Evolutionary conservation across 92 coral and sea anemone genomes (phyloP).

Genomic region (Palythoa heliodiscus): DNA sequence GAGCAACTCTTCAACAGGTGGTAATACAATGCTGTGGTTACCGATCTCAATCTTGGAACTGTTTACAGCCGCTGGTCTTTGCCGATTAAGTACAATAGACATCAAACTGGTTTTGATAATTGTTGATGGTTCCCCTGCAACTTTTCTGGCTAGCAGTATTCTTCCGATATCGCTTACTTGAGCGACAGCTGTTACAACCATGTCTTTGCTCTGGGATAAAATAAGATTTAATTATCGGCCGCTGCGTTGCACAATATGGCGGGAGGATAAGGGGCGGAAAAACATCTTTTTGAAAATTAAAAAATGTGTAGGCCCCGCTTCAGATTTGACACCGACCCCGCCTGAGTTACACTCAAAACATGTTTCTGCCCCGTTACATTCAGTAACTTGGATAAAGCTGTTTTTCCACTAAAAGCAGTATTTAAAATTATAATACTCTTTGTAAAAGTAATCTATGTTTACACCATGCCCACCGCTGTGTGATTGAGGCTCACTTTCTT

Average conservation of each 20-base stretch:
- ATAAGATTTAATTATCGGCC: background rate
- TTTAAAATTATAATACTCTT: no score
- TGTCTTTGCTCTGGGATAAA: slow-evolving; percentile 2
- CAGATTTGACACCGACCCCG: no score
- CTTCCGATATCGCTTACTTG: slow-evolving; percentile 26
- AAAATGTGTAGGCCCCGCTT: no score
- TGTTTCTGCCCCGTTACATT: no score
- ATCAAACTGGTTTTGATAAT: slow-evolving; percentile 2
- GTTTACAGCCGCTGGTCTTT: slow-evolving; percentile 2
- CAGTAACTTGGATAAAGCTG: no score
- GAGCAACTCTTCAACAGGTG: slow-evolving; percentile 22
- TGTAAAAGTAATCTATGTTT: no score
- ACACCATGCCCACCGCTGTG: no score
- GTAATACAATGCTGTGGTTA: slow-evolving; percentile 22
- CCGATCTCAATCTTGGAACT: slow-evolving; percentile 11
- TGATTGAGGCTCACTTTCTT: no score
- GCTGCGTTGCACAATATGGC: background rate
- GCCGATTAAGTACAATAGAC: slow-evolving; percentile 19
- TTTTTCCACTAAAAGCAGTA: no score
- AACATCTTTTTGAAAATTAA: no score
- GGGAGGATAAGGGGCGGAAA: no score
- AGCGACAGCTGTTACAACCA: background rate
- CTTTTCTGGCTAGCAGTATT: slow-evolving; percentile 22
- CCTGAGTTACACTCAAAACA: no score
- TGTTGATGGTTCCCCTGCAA: slow-evolving; percentile 36